Evolutionary conservation across 2,888 invertebrate species (phyloP).

Genomic region (Bellardia pandia): DNA sequence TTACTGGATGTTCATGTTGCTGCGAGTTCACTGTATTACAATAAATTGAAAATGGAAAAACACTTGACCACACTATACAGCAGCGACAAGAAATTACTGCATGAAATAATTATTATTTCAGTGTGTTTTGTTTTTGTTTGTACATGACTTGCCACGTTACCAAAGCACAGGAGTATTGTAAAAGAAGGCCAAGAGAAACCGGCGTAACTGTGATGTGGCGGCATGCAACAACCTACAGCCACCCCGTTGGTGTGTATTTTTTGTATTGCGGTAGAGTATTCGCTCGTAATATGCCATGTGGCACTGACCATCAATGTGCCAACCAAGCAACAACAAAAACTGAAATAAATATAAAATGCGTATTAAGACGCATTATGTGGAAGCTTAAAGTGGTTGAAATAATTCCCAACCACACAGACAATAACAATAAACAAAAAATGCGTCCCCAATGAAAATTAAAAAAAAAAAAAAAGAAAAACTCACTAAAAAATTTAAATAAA

Average conservation of each 20-base stretch:
- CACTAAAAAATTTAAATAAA: constrained; percentile 52
- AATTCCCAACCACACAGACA: constrained; percentile 56
- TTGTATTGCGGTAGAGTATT: constrained; percentile 45
- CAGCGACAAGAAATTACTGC: constrained; percentile 47
- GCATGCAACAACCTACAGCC: constrained; percentile 45
- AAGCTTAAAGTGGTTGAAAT: constrained; percentile 71
- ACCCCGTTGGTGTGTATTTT: constrained; percentile 33
- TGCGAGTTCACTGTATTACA: too few species aligned
- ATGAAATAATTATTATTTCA: constrained; percentile 64
- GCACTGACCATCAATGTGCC: constrained; percentile 48
- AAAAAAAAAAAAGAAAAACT: constrained; percentile 19
- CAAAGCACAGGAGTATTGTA: not conserved
- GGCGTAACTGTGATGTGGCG: constrained; percentile 40
- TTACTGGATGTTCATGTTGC: too few species aligned
- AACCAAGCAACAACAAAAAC: constrained; percentile 32
- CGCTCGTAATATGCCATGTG: constrained; percentile 50
- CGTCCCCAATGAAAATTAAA: constrained; percentile 17
- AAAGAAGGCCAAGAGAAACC: constrained; percentile 46
- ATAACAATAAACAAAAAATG: constrained; percentile 41
- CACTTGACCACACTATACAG: constrained; percentile 66
- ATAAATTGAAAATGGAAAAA: constrained; percentile 55
- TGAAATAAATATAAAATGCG: constrained; percentile 71
- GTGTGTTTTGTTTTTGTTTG: constrained; percentile 23
- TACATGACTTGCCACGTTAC: constrained; percentile 15
- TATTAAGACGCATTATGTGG: constrained; percentile 74